Evolutionary conservation across 2,113 vertebrate species (phyloP).

Genomic region (Gila orcuttii): DNA sequence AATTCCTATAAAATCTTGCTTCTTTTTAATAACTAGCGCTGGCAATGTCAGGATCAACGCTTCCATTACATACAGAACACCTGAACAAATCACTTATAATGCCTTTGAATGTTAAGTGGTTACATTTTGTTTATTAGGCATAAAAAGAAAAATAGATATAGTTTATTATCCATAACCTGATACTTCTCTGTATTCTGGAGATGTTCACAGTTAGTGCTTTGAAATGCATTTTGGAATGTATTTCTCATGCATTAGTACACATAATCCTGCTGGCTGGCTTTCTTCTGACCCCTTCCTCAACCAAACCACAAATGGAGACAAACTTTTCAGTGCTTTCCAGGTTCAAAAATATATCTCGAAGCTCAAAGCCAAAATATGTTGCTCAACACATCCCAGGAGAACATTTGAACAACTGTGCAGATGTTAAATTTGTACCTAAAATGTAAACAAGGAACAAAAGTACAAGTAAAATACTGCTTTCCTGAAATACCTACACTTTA

Average conservation of each 20-base stretch:
- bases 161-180: constrained; percentile 51
- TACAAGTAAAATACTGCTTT: constrained; percentile 24
- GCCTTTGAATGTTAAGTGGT: constrained; percentile 61
- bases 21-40: constrained; percentile 67
- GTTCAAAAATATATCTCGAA: constrained; percentile 8
- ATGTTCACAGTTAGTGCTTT: constrained; percentile 20
- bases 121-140: constrained; percentile 49
- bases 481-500: constrained; percentile 18
- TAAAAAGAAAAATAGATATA: constrained; percentile 46
- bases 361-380: constrained; percentile 7
- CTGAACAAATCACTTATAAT: constrained; percentile 64
- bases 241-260: constrained; percentile 18
- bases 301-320: constrained; percentile 7
- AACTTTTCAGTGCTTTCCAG: not conserved
- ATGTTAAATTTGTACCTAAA: constrained; percentile 11
- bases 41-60: constrained; percentile 59
- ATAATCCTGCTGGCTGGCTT: constrained; percentile 12
- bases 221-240: constrained; percentile 23
- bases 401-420: not conserved
- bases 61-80: constrained; percentile 66
- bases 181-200: constrained; percentile 46
- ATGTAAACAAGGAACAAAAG: constrained; percentile 22
- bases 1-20: constrained; percentile 71
- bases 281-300: constrained; percentile 15
- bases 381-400: not conserved